A percentile compares a stretch with the other conserved stretches of the same genome.
Evolutionary conservation across 2,797 vertebrate species (phyloP).

Genomic region (Merluccius polli): DNA sequence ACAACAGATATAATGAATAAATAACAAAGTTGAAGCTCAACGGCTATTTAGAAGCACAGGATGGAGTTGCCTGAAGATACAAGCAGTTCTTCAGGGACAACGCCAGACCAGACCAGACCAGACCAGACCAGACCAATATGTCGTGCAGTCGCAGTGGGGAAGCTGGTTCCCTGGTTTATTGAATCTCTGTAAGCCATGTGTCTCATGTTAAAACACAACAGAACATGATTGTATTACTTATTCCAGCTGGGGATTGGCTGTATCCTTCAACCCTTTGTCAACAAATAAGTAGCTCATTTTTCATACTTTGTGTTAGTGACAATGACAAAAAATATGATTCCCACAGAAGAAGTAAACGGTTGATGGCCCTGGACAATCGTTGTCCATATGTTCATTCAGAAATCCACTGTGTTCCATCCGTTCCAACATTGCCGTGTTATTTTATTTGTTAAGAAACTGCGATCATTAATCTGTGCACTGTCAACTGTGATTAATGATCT

Average conservation of each 20-base stretch:
- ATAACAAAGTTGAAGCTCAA: background rate
- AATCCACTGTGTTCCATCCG: constrained; percentile 15
- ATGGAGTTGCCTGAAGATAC: too few species aligned
- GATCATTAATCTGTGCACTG: constrained; percentile 61
- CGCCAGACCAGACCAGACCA: background rate
- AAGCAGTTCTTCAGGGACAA: background rate
- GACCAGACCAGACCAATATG: background rate
- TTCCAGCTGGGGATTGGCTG: constrained; percentile 30
- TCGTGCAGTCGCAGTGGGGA: background rate
- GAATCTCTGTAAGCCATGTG: background rate
- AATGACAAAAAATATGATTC: constrained; percentile 14
- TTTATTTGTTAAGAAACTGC: constrained; percentile 49
- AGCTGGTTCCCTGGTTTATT: background rate
- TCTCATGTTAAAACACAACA: constrained; percentile 31
- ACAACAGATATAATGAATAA: background rate
- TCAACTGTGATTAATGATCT: constrained; percentile 70
- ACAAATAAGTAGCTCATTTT: constrained; percentile 55
- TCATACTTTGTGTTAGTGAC: constrained; percentile 50
- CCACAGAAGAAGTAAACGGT: constrained; percentile 42
- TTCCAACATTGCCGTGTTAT: constrained; percentile 18
- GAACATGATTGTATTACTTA: constrained; percentile 43
- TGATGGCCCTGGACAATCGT: constrained; percentile 34
- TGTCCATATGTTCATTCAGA: constrained; percentile 29
- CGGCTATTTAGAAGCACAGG: background rate
- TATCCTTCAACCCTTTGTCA: constrained; percentile 39